A percentile compares a stretch with the other conserved stretches of the same genome.
These are phyloP conservation scores for Harpalus rubripes DNA, from an alignment of 2,888 invertebrate species.

Conservation along the genomic window DNA sequence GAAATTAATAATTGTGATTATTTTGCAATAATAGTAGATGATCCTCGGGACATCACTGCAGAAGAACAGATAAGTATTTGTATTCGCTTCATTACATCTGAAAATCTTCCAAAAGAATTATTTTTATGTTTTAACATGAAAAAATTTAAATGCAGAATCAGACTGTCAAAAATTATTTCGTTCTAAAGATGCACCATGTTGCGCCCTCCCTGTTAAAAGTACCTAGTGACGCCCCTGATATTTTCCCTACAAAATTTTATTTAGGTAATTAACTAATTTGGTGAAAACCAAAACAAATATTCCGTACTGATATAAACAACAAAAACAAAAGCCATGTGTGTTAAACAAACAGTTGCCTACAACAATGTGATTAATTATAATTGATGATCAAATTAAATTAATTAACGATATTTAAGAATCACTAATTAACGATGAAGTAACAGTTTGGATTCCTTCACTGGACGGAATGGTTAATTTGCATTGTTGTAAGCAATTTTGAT, in stretches of 20 bases:
- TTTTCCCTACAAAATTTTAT: not conserved
- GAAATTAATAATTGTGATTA: too few species aligned
- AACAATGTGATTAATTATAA: conserved; percentile 62
- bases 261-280: conserved; percentile 28
- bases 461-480: conserved; percentile 4
- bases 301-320: not conserved
- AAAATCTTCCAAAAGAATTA: too few species aligned
- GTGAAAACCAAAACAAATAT: conserved; percentile 14
- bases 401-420: conserved; percentile 55
- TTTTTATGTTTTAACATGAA: too few species aligned
- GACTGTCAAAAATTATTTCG: too few species aligned
- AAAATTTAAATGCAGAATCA: too few species aligned
- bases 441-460: conserved; percentile 28
- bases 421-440: conserved; percentile 34
- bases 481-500: conserved; percentile 40
- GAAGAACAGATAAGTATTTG: too few species aligned
- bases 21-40: too few species aligned
- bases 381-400: conserved; percentile 59
- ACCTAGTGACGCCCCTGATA: too few species aligned
- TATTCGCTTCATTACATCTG: too few species aligned
- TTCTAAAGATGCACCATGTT: too few species aligned
- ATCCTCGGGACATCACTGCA: too few species aligned
- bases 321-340: conserved; percentile 17
- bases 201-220: too few species aligned
- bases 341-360: conserved; percentile 38